These are phyloP conservation scores for Oncorhynchus clarkii DNA, from an alignment of 2,113 vertebrate genomes.

Conservation along the genomic window DNA sequence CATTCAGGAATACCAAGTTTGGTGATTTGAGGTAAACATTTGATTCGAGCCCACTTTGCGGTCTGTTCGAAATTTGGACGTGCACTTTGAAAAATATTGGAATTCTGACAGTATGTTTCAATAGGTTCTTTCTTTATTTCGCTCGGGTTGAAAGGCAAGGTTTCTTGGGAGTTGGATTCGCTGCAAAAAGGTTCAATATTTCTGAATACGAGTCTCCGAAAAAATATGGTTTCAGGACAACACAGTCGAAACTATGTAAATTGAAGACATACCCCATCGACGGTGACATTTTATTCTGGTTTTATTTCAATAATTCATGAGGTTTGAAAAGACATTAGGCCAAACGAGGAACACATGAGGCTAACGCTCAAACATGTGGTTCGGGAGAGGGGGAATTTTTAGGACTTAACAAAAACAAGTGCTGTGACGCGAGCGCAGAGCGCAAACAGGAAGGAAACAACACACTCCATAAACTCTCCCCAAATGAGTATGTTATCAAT, in stretches of 20 bases:
- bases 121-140: slow-evolving; percentile 13
- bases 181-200: slow-evolving; percentile 11
- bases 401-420: slow-evolving; percentile 60
- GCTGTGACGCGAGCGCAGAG: slow-evolving; percentile 49
- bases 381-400: slow-evolving; percentile 34
- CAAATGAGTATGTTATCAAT: slow-evolving; percentile 66
- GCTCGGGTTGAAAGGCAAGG: slow-evolving; percentile 17
- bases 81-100: slow-evolving; percentile 32
- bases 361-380: slow-evolving; percentile 58
- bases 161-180: slow-evolving; percentile 35
- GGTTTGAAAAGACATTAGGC: slow-evolving; percentile 44
- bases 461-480: slow-evolving; percentile 60
- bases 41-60: slow-evolving; percentile 5
- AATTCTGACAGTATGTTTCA: slow-evolving; percentile 25
- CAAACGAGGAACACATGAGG: slow-evolving; percentile 52
- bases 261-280: slow-evolving; percentile 14
- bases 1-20: slow-evolving; percentile 37
- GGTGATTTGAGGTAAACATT: slow-evolving; percentile 41
- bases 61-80: slow-evolving; percentile 42
- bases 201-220: slow-evolving; percentile 9
- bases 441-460: slow-evolving; percentile 72
- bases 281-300: slow-evolving; percentile 45
- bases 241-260: slow-evolving; percentile 11
- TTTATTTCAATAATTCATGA: slow-evolving; percentile 39
- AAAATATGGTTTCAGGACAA: slow-evolving; percentile 28